phyloP scores from a whole-genome alignment of 2,888 invertebrate species.

The Cremastobaeus sp. region DNA sequence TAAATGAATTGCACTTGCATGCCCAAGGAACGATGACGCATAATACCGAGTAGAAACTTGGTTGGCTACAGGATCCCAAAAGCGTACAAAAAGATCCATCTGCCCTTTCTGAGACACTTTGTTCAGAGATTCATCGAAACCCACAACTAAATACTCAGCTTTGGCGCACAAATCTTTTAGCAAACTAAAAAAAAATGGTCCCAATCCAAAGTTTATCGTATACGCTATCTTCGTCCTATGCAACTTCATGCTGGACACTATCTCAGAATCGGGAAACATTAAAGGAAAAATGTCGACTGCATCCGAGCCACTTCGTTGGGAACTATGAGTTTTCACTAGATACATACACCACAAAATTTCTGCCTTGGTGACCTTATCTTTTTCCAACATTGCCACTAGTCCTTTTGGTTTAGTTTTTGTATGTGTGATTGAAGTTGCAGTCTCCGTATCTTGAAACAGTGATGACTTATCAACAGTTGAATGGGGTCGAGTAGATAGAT shows the following conservation, averaged over 20 bases:
- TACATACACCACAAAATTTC: constrained; percentile 53
- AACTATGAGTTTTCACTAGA: constrained; percentile 27
- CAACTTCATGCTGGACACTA: constrained; percentile 55
- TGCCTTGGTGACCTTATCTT: constrained; percentile 37
- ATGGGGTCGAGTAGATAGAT: too few relatives aligned
- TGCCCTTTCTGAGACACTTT: constrained; percentile 61
- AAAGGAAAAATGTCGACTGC: constrained; percentile 31
- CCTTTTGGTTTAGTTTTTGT: neutral
- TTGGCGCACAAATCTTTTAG: constrained; percentile 35
- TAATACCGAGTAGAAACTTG: constrained; percentile 64
- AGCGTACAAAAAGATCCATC: constrained; percentile 66
- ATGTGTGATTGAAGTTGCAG: neutral
- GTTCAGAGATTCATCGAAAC: constrained; percentile 64
- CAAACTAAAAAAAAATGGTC: constrained; percentile 50
- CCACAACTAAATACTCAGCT: constrained; percentile 45
- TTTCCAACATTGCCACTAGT: constrained; percentile 3
- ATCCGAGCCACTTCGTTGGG: constrained; percentile 6
- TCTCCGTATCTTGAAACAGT: neutral
- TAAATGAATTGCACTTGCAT: constrained; percentile 62
- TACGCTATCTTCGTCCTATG: constrained; percentile 59
- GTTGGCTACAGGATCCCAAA: constrained; percentile 59
- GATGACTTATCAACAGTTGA: neutral
- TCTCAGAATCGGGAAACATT: constrained; percentile 60
- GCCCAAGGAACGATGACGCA: constrained; percentile 60
- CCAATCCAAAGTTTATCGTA: constrained; percentile 55